A percentile compares a stretch with the other conserved stretches of the same genome.
phyloP scores from a whole-genome alignment of 2,113 vertebrate species.

The Carollia perspicillata region DNA sequence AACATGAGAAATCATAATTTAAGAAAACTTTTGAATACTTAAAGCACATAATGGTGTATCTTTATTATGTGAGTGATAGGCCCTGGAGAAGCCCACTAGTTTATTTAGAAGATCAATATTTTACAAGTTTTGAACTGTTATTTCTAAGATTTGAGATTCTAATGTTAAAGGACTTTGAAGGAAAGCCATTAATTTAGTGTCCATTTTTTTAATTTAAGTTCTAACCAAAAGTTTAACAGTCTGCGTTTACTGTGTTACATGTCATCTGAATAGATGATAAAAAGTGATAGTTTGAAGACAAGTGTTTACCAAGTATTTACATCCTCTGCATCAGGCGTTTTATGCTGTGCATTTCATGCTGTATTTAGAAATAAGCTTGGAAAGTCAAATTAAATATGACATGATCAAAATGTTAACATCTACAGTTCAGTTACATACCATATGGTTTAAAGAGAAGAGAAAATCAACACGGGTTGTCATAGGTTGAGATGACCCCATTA shows the following conservation, averaged over 20 bases:
- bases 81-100: background rate
- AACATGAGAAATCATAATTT: background rate
- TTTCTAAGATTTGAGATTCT: background rate
- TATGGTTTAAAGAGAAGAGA: background rate
- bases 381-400: constrained; percentile 18
- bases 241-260: background rate
- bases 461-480: background rate
- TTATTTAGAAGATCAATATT: constrained; percentile 13
- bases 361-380: background rate
- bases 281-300: background rate
- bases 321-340: background rate
- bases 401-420: background rate
- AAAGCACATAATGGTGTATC: background rate
- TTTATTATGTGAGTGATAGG: background rate
- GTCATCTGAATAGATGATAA: background rate
- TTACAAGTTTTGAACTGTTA: background rate
- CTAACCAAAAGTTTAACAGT: background rate
- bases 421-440: background rate
- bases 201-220: background rate
- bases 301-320: background rate
- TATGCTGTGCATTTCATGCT: background rate
- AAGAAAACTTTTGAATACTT: background rate
- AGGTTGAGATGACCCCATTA: background rate
- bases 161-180: background rate
- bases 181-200: background rate